Evolutionary conservation across 2,113 vertebrate genomes (phyloP).

Genomic region (Clupea harengus): DNA sequence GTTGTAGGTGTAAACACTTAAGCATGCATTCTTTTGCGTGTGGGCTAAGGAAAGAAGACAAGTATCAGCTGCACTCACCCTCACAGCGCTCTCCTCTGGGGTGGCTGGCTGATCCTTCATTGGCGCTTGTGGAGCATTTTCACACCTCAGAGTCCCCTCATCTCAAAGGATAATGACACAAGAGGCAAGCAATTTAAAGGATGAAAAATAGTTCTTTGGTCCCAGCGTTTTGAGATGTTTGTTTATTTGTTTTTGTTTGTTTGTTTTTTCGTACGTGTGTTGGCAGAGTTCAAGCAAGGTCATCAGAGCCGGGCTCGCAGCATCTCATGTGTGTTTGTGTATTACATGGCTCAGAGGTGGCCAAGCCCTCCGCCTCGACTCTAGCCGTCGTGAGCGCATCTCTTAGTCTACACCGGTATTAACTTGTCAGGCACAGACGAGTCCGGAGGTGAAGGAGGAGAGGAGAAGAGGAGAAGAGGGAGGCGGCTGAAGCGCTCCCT

Average conservation of each 20-base stretch:
- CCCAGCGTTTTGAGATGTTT: background rate
- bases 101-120: background rate
- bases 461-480: background rate
- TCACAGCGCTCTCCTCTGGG: background rate
- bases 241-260: background rate
- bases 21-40: background rate
- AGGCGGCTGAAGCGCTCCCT: background rate
- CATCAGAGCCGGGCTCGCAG: background rate
- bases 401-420: background rate
- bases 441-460: background rate
- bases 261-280: background rate
- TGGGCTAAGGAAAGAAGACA: background rate
- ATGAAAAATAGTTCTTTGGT: background rate
- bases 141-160: constrained; percentile 12
- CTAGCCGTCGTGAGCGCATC: background rate
- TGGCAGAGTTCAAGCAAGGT: background rate
- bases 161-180: constrained; percentile 19
- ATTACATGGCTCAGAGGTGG: background rate
- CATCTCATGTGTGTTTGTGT: background rate
- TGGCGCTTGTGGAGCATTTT: no score
- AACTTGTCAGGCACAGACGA: background rate
- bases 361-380: background rate
- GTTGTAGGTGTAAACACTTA: constrained; percentile 9
- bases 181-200: background rate
- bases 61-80: background rate